Conservation (phyloP, 2,888 invertebrate genomes). For the Acleris laterana region DNA sequence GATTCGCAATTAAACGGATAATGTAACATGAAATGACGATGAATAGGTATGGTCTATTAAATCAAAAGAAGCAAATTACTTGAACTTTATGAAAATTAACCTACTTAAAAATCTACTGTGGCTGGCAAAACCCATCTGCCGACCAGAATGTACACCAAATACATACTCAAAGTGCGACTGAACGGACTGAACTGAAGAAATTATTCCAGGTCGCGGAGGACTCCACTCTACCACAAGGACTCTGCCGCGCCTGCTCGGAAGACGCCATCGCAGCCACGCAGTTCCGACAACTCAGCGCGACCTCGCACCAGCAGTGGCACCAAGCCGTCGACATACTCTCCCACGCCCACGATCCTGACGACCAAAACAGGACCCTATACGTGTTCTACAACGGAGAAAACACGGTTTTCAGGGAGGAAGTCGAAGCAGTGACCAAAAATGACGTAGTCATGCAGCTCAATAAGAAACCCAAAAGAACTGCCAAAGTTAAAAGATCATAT, state of each 20-base stretch:
- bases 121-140: background rate
- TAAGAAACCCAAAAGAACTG: constrained; percentile 4
- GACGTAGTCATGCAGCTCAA: constrained; percentile 51
- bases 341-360: constrained; percentile 44
- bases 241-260: constrained; percentile 62
- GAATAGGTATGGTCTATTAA: too few relatives aligned
- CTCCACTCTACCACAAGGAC: constrained; percentile 57
- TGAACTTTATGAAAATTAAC: too few relatives aligned
- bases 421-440: constrained; percentile 38
- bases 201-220: constrained; percentile 75
- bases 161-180: constrained; percentile 38
- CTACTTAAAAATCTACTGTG: too few relatives aligned
- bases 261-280: constrained; percentile 54
- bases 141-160: background rate
- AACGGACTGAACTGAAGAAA: constrained; percentile 70
- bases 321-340: constrained; percentile 49
- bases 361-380: constrained; percentile 55
- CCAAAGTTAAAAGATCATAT: constrained; percentile 25
- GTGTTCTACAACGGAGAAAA: constrained; percentile 52
- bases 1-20: too few relatives aligned
- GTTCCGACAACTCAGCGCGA: constrained; percentile 58
- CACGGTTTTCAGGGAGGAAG: constrained; percentile 50
- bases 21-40: too few relatives aligned
- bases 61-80: too few relatives aligned
- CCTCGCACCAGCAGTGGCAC: constrained; percentile 60